These are phyloP conservation scores for Anas georgica DNA, from an alignment of 2,797 vertebrate species.

Conservation along the genomic window DNA sequence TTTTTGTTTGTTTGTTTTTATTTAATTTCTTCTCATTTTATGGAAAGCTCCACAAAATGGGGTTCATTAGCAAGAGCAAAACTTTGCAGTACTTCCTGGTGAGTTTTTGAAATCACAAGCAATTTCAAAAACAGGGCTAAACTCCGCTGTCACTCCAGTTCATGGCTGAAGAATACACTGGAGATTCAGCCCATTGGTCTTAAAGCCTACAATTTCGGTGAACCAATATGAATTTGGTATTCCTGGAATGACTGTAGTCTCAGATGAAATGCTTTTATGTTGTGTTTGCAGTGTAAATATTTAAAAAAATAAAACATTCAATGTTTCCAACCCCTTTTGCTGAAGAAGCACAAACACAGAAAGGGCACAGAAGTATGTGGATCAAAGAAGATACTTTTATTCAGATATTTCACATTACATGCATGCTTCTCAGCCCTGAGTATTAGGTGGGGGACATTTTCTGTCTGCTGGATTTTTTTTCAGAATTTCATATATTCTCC, in stretches of 20 bases:
- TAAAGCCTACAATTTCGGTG: slow-evolving; percentile 4
- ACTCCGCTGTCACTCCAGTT: background rate
- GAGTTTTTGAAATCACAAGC: background rate
- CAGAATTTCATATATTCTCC: background rate
- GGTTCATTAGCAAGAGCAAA: background rate
- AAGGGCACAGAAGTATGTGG: background rate
- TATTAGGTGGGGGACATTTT: background rate
- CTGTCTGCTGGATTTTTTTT: background rate
- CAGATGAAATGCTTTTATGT: slow-evolving; percentile 22
- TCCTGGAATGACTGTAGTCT: background rate
- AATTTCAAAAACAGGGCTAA: background rate
- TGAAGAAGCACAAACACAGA: slow-evolving; percentile 23
- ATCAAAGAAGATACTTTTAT: background rate
- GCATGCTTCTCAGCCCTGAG: background rate
- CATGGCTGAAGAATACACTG: fast-evolving
- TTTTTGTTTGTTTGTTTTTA: background rate
- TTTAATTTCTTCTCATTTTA: background rate
- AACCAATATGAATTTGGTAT: slow-evolving; percentile 23
- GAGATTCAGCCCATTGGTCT: background rate
- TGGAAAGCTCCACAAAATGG: background rate
- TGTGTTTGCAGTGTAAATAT: slow-evolving; percentile 32
- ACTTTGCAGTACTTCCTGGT: background rate
- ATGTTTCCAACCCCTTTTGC: background rate
- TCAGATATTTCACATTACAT: background rate
- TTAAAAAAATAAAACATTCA: background rate